A percentile compares a stretch with the other conserved stretches of the same genome.
Conservation (phyloP, 2,888 invertebrate species). For the Apantesis nais region DNA sequence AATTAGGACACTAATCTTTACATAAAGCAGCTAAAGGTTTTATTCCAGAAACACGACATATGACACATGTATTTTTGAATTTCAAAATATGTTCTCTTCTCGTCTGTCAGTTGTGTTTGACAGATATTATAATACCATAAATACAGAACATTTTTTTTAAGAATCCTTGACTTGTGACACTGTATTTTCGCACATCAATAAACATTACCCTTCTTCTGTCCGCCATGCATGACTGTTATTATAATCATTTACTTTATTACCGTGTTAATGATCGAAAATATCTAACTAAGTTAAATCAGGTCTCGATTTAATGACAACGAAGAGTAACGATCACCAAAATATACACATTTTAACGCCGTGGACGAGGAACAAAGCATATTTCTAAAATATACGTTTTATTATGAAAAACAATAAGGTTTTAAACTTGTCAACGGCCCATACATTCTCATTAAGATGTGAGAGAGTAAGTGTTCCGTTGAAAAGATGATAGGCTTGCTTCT, state of each 20-base stretch:
- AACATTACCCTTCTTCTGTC: constrained; percentile 15
- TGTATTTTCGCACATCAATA: constrained; percentile 6
- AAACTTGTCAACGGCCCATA: constrained; percentile 41
- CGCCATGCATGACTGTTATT: constrained; percentile 8
- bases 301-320: constrained; percentile 20
- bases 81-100: background rate
- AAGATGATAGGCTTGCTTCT: constrained; percentile 11
- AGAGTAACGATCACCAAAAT: constrained; percentile 23
- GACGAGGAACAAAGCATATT: constrained; percentile 21
- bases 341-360: constrained; percentile 17
- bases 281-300: constrained; percentile 12
- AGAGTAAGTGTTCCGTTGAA: constrained; percentile 37
- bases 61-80: background rate
- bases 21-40: background rate
- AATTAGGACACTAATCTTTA: no score
- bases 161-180: background rate
- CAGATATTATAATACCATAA: background rate
- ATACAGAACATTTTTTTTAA: background rate
- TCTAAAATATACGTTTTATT: constrained; percentile 42
- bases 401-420: constrained; percentile 43
- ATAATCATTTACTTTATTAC: constrained; percentile 24
- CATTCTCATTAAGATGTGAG: constrained; percentile 43
- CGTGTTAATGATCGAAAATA: constrained; percentile 22
- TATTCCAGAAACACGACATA: background rate
- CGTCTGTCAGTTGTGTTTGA: background rate